Conservation (phyloP, 2,888 invertebrate genomes). For the Eilema sororculum region DNA sequence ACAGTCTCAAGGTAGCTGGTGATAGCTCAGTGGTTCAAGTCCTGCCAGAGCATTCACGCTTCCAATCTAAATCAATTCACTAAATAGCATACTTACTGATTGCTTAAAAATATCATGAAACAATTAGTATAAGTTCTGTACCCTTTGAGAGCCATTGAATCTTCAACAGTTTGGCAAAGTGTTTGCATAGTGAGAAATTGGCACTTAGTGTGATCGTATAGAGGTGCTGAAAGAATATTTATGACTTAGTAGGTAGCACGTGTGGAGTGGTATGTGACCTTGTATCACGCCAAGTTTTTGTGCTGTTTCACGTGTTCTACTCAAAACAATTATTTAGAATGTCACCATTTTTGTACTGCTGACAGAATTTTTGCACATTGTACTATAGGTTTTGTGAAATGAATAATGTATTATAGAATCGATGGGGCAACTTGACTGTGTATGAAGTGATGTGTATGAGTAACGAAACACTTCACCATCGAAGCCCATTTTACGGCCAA, state of each 20-base stretch:
- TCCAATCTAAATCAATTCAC: no score
- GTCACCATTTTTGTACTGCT: background rate
- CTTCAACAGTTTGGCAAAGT: background rate
- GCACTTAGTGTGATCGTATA: background rate
- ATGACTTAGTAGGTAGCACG: conserved; percentile 2
- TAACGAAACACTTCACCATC: background rate
- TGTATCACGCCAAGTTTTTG: conserved; percentile 6
- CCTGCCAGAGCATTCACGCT: no score
- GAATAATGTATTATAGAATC: background rate
- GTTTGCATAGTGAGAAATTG: background rate
- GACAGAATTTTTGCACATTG: background rate
- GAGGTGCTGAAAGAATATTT: background rate
- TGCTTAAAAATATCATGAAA: no score
- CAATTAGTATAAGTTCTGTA: no score
- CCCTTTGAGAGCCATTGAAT: background rate
- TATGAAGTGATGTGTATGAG: background rate
- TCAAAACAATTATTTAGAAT: conserved; percentile 8
- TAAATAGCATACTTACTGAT: no score
- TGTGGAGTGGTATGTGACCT: conserved; percentile 10
- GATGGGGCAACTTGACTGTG: background rate
- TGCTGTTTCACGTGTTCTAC: background rate
- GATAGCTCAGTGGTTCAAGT: no score
- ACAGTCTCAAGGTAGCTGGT: no score
- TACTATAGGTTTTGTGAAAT: background rate
- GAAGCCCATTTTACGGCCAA: background rate